These are phyloP conservation scores for Tachuris rubrigastra DNA, from an alignment of 2,113 vertebrate genomes.

Conservation along the genomic window DNA sequence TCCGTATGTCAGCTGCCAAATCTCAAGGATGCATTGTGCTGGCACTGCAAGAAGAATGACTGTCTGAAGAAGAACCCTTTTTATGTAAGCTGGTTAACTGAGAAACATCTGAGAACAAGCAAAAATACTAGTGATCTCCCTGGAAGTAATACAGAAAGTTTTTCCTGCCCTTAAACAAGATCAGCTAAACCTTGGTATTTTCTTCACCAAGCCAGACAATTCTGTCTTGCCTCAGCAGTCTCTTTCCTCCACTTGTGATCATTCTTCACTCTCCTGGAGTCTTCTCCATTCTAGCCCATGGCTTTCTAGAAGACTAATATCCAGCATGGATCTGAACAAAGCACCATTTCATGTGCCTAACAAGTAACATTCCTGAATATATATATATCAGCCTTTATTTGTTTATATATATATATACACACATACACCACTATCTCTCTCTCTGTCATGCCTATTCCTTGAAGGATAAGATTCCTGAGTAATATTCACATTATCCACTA, in stretches of 20 bases:
- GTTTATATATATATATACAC: accelerated
- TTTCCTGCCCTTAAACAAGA: neutral
- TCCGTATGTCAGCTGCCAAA: accelerated
- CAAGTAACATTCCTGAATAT: neutral
- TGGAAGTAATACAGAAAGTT: neutral
- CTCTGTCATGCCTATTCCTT: neutral
- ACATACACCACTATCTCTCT: neutral
- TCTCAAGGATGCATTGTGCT: neutral
- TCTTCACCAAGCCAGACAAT: neutral
- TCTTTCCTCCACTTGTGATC: neutral
- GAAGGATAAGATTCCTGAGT: neutral
- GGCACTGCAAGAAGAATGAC: neutral
- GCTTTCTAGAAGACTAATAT: neutral
- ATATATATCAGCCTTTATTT: neutral
- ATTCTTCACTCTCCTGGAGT: neutral
- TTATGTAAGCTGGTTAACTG: neutral
- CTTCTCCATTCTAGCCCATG: neutral
- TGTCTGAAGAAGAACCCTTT: neutral
- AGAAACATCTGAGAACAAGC: neutral
- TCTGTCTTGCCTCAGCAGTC: neutral
- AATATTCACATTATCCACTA: neutral
- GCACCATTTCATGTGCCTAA: neutral
- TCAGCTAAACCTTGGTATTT: neutral
- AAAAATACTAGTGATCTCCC: neutral
- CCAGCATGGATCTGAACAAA: neutral